A percentile compares a stretch with the other conserved stretches of the same genome.
Evolutionary conservation across 1,140 invertebrate species (phyloP).

Genomic region (Odontomachus brunneus): DNA sequence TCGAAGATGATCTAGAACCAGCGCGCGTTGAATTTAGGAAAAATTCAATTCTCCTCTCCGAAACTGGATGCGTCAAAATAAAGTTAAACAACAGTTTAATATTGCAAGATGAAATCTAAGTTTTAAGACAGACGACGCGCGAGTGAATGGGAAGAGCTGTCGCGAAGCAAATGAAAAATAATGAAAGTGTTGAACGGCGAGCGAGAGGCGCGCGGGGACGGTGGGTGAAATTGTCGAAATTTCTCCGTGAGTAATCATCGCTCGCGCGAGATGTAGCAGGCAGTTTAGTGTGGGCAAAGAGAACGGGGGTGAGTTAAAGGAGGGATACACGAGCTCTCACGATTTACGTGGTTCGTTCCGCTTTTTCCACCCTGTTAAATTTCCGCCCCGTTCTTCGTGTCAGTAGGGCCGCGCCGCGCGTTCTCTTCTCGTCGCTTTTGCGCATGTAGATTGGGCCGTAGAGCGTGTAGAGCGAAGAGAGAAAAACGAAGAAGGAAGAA

Average conservation of each 20-base stretch:
- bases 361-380: conserved; percentile 53
- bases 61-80: too few species aligned
- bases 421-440: background rate
- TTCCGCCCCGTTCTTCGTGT: background rate
- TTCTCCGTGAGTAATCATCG: background rate
- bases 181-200: background rate
- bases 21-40: too few species aligned
- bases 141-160: background rate
- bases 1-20: too few species aligned
- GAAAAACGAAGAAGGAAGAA: too few species aligned
- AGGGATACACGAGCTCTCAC: background rate
- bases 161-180: conserved; percentile 8
- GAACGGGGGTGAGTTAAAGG: background rate
- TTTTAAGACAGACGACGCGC: background rate
- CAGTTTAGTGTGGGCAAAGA: too few species aligned
- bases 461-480: too few species aligned
- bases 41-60: too few species aligned
- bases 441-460: conserved; percentile 24
- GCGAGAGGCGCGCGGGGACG: background rate
- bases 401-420: background rate
- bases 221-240: conserved; percentile 27
- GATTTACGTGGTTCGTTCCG: conserved; percentile 32
- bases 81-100: too few species aligned
- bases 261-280: conserved; percentile 1
- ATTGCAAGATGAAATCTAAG: too few species aligned